phyloP scores from a whole-genome alignment of 1,140 invertebrate species.

The Drosophila bifasciata region DNA sequence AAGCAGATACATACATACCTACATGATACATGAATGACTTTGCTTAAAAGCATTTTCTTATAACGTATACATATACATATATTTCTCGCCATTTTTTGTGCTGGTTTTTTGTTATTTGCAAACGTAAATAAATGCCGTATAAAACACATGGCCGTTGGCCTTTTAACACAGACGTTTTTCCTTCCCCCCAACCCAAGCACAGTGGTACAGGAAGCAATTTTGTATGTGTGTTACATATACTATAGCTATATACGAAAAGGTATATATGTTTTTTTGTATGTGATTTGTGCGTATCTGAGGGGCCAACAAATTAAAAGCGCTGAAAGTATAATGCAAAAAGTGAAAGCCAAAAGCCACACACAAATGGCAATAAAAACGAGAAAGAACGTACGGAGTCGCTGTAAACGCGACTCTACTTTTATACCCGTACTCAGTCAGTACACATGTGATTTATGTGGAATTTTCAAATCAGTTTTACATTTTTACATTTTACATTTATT shows the following conservation, averaged over 20 bases:
- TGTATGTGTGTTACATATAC: conserved; percentile 28
- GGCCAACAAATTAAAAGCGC: conserved; percentile 66
- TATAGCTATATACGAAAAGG: conserved; percentile 5
- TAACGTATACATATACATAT: conserved; percentile 25
- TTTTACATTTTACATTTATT: too few relatives aligned
- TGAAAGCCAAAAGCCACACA: conserved; percentile 18
- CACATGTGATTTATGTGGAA: too few relatives aligned
- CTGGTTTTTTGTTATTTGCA: conserved; percentile 13
- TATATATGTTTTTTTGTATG: conserved; percentile 11
- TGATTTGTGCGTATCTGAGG: conserved; percentile 22
- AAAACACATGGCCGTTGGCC: conserved; percentile 64
- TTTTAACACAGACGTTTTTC: conserved; percentile 48
- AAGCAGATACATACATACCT: conserved; percentile 23
- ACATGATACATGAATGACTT: conserved; percentile 33
- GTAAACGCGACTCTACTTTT: too few relatives aligned
- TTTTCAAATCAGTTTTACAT: too few relatives aligned
- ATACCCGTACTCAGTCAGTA: too few relatives aligned
- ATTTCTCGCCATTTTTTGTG: conserved; percentile 37
- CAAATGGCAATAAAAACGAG: conserved; percentile 63
- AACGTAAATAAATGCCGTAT: conserved; percentile 62
- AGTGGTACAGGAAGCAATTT: conserved; percentile 50
- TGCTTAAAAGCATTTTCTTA: conserved; percentile 50
- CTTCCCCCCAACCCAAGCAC: background rate
- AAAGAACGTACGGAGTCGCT: too few relatives aligned
- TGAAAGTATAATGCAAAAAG: conserved; percentile 44